Conservation (phyloP, 2,888 invertebrate genomes). For the Acanthoscelides obtectus region DNA sequence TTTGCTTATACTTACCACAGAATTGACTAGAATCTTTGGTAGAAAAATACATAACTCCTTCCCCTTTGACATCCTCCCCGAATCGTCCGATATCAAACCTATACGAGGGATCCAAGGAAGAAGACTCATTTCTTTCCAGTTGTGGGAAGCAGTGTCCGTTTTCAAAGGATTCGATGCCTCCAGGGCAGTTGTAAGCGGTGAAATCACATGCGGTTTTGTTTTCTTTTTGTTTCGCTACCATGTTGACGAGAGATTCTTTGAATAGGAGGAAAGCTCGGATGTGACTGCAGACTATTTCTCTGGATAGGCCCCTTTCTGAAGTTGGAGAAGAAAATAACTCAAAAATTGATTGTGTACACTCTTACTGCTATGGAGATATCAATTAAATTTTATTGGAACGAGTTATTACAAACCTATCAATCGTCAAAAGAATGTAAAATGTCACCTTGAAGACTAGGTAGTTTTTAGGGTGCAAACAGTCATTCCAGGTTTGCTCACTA, state of each 20-base stretch:
- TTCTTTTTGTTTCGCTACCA: slow-evolving; percentile 30
- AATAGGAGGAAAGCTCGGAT: slow-evolving; percentile 53
- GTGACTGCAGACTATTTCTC: slow-evolving; percentile 56
- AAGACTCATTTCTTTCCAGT: slow-evolving; percentile 35
- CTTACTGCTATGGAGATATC: too few species aligned
- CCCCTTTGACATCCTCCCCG: slow-evolving; percentile 44
- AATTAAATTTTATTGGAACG: too few species aligned
- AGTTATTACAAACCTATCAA: too few species aligned
- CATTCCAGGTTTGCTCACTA: too few species aligned
- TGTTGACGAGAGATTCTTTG: slow-evolving; percentile 48
- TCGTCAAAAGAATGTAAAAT: too few species aligned
- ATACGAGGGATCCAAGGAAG: slow-evolving; percentile 32
- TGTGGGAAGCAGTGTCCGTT: slow-evolving; percentile 53
- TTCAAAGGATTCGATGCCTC: slow-evolving; percentile 49
- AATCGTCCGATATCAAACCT: slow-evolving; percentile 37
- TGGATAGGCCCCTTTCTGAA: slow-evolving; percentile 33
- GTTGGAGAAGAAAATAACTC: slow-evolving; percentile 4
- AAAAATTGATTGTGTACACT: too few species aligned
- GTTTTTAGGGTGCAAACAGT: too few species aligned
- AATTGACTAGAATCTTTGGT: slow-evolving; percentile 50
- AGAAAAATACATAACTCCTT: slow-evolving; percentile 54
- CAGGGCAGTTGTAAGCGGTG: slow-evolving; percentile 52
- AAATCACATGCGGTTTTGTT: slow-evolving; percentile 38
- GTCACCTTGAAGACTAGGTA: too few species aligned
- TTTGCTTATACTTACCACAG: slow-evolving; percentile 48